phyloP scores from a whole-genome alignment of 2,113 vertebrate genomes.

The Amazona vittata region DNA sequence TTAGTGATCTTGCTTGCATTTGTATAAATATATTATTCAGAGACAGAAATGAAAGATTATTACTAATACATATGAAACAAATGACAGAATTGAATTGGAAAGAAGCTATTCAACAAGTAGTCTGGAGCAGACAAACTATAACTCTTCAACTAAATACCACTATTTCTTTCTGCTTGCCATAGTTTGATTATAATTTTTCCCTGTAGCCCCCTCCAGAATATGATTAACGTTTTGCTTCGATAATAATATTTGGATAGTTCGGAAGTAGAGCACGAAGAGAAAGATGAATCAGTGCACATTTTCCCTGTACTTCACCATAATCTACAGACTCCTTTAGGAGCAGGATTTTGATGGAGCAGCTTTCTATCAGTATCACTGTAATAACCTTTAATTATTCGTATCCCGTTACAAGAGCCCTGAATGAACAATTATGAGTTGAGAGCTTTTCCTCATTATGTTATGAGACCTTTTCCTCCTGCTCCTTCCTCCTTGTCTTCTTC shows the following conservation, averaged over 20 bases:
- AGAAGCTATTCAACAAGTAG: neutral
- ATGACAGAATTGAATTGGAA: neutral
- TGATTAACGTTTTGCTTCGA: neutral
- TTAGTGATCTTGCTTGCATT: neutral
- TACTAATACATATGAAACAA: neutral
- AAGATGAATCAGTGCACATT: neutral
- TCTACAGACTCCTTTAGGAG: neutral
- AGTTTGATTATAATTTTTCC: neutral
- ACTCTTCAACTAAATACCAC: neutral
- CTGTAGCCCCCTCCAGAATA: neutral
- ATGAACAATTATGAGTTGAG: neutral
- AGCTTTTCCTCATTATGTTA: neutral
- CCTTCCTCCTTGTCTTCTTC: neutral
- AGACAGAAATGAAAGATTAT: neutral
- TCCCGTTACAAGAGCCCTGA: neutral
- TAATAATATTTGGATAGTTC: neutral
- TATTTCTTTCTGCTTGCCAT: neutral
- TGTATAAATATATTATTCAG: neutral
- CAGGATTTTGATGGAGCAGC: neutral
- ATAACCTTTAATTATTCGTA: slow-evolving; percentile 20
- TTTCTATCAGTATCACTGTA: neutral
- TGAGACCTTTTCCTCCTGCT: neutral
- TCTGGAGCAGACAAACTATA: neutral
- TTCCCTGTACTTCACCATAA: neutral
- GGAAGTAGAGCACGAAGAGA: neutral